A percentile compares a stretch with the other conserved stretches of the same genome.
phyloP scores from a whole-genome alignment of 2,888 invertebrate species.

The Omphaloscelis lunosa region DNA sequence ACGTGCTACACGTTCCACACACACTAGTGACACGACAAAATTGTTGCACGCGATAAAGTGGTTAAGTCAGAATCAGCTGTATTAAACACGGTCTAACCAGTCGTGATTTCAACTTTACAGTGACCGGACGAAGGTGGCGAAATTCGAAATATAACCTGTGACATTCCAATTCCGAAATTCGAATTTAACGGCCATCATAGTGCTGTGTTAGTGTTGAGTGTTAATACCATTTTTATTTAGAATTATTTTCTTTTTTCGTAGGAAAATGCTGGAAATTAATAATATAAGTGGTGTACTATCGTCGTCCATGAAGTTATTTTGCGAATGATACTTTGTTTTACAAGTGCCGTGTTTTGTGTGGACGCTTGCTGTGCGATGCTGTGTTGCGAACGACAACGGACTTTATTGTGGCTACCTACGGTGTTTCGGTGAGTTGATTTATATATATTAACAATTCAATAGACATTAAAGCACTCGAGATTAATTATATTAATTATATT shows the following conservation, averaged over 20 bases:
- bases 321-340: conserved; percentile 89
- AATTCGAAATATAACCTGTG: conserved; percentile 86
- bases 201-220: conserved; percentile 87
- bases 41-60: conserved; percentile 82
- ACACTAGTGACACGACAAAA: conserved; percentile 78
- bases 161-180: conserved; percentile 72
- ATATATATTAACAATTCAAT: conserved; percentile 39
- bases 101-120: conserved; percentile 90
- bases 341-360: conserved; percentile 88
- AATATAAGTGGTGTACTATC: conserved; percentile 90
- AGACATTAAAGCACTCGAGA: conserved; percentile 20
- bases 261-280: conserved; percentile 90
- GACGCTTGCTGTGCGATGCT: conserved; percentile 86
- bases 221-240: conserved; percentile 80
- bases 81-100: conserved; percentile 82
- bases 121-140: conserved; percentile 89
- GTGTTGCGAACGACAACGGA: conserved; percentile 78
- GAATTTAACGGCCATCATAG: conserved; percentile 76
- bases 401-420: conserved; percentile 71
- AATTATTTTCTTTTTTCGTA: conserved; percentile 88
- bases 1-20: conserved; percentile 71
- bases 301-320: conserved; percentile 89
- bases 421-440: conserved; percentile 75
- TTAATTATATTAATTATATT: too few species aligned
- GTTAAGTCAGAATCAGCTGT: conserved; percentile 79